Percentiles rank a stretch among this genome's conserved stretches.
These are phyloP conservation scores for Notarius quadriscutis DNA, from an alignment of 2,113 vertebrate species.

Conservation along the genomic window DNA sequence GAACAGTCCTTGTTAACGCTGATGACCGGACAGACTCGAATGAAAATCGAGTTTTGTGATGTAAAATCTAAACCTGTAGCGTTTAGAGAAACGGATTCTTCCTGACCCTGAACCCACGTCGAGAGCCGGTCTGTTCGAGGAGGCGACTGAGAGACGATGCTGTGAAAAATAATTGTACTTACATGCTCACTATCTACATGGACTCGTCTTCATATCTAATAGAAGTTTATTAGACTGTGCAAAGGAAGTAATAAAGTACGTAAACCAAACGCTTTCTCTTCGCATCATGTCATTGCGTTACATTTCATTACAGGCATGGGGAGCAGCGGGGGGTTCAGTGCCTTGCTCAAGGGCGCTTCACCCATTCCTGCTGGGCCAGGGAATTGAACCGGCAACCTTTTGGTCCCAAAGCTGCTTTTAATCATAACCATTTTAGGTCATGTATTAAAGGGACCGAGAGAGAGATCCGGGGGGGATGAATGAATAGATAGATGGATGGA, in stretches of 20 bases:
- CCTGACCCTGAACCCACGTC: background rate
- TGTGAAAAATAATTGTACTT: constrained; percentile 66
- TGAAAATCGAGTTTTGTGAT: background rate
- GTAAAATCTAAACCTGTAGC: background rate
- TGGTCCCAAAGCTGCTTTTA: no score
- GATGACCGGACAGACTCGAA: background rate
- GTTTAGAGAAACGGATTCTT: background rate
- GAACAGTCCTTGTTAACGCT: background rate
- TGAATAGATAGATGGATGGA: no score
- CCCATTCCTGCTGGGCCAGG: no score
- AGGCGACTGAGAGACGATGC: constrained; percentile 65
- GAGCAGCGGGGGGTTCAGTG: no score
- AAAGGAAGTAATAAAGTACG: constrained; percentile 74
- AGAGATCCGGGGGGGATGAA: no score
- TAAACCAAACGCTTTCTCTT: constrained; percentile 44
- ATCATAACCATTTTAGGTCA: no score
- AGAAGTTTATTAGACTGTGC: constrained; percentile 75
- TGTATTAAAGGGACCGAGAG: no score
- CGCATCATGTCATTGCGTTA: background rate
- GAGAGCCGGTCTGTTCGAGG: background rate
- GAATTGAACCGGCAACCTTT: no score
- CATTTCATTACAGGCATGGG: no score
- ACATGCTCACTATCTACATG: constrained; percentile 70
- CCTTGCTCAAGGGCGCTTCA: no score
- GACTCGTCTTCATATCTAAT: constrained; percentile 70